Base-by-base conservation (phyloP, 1,140 invertebrate genomes). In the Hypothenemus hampei region DNA sequence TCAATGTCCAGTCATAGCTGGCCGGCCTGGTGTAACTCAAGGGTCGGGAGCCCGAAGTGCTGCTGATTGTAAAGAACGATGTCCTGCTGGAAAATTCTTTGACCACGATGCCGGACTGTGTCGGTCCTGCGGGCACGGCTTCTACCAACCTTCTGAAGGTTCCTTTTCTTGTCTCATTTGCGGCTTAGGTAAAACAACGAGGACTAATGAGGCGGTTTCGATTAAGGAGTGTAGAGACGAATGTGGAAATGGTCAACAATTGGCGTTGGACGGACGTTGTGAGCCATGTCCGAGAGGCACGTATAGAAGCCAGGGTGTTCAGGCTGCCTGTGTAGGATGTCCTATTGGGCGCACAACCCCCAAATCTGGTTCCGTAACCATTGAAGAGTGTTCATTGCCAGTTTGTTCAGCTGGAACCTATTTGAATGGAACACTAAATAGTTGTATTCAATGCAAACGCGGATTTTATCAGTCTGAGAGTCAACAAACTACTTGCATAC, bases 401-500 rank as follows among this genome's bases (percentile, higher is more conserved):
- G 89, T 91, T 36, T 95, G 87, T 70, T 81, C 81, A 40, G 83
- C 90, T 29, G 91, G 92, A 36, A 82, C 86, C 8, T 94, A 88
- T 69, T 77, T 97, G 43, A 92, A 95, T 69, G 83, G 81, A 3
- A 89, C 84, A 1, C 74, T 84, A 7, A 93, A 93, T 68, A 83
- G 84, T 54, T 98, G 96, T 69, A 75, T 87, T 18, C 77, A 84
- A 31, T 99, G 96, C 70, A 88, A 91, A 39, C 89, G 92, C 66
- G 93, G 93, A 54, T 93, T 83, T 39, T 98, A 95, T 69, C 95
- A 98, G 70, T 83, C 93, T 4, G 85, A 94, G 63, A 80, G 86
- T 0, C 91, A 95, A 66, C 92, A 97, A 66, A 90, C 86, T 0
- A 78, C 78, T 18, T 98, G 94, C 70, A 80, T 93, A 41, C 79